Conservation (phyloP, 2,113 vertebrate species). For the Plectropomus leopardus region DNA sequence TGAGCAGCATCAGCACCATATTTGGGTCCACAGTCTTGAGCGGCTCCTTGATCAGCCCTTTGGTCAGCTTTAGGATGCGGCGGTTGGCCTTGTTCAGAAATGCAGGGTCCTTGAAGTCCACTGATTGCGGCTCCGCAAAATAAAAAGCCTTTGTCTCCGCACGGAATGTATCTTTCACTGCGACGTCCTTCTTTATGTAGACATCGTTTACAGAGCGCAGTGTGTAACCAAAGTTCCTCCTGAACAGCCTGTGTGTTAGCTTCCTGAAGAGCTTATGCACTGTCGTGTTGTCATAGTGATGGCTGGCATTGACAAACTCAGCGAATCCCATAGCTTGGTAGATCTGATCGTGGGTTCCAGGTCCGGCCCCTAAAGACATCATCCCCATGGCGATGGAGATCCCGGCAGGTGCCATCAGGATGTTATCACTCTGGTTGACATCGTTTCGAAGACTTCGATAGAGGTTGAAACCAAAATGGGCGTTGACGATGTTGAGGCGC, state of each 20-base stretch:
- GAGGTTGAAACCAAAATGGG: constrained; percentile 92
- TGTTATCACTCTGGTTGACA: constrained; percentile 88
- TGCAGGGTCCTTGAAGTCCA: constrained; percentile 90
- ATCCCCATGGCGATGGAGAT: constrained; percentile 97
- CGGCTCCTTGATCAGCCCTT: constrained; percentile 94
- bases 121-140: constrained; percentile 92
- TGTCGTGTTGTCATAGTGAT: constrained; percentile 90
- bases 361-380: constrained; percentile 91
- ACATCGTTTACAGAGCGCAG: constrained; percentile 93
- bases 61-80: constrained; percentile 93
- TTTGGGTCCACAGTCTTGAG: constrained; percentile 89
- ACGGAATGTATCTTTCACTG: constrained; percentile 87
- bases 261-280: constrained; percentile 97
- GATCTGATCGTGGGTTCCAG: constrained; percentile 88
- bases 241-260: constrained; percentile 94
- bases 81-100: constrained; percentile 90
- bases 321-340: constrained; percentile 88
- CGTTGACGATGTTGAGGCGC: constrained; percentile 92
- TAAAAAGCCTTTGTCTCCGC: constrained; percentile 89
- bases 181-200: constrained; percentile 88
- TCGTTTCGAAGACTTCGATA: constrained; percentile 90
- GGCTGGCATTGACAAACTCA: constrained; percentile 93
- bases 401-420: constrained; percentile 94
- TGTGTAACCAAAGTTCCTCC: constrained; percentile 95
- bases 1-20: constrained; percentile 94